phyloP scores from a whole-genome alignment of 2,797 vertebrate genomes.

The Pelodytes ibericus region DNA sequence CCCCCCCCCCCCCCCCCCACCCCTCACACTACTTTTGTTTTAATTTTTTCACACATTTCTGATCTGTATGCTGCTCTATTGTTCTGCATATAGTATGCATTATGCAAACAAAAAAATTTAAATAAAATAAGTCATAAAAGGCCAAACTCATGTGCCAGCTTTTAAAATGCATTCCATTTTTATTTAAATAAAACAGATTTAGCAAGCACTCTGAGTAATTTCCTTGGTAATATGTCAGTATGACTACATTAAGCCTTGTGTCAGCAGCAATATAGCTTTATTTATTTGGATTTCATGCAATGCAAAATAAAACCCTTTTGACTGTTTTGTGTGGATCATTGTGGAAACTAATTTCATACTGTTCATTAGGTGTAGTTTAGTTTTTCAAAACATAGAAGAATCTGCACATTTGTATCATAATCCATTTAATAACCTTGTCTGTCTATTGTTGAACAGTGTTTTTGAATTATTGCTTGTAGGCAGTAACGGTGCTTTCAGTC shows the following conservation, averaged over 20 bases:
- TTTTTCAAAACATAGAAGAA: too few species aligned
- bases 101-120: constrained; percentile 54
- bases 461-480: too few species aligned
- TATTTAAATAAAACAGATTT: constrained; percentile 67
- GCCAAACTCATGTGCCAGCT: constrained; percentile 52
- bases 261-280: constrained; percentile 65
- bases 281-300: constrained; percentile 63
- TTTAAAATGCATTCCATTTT: constrained; percentile 58
- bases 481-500: too few species aligned
- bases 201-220: constrained; percentile 59
- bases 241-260: constrained; percentile 62
- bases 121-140: constrained; percentile 55
- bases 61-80: constrained; percentile 25
- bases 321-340: constrained; percentile 41
- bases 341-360: too few species aligned
- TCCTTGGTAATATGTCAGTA: constrained; percentile 61
- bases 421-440: too few species aligned
- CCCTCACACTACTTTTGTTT: background rate
- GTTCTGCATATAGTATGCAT: constrained; percentile 37
- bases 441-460: too few species aligned
- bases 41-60: constrained; percentile 45
- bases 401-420: too few species aligned
- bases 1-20: too few species aligned
- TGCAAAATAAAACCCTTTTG: constrained; percentile 60
- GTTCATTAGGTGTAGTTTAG: too few species aligned